Evolutionary conservation across 2,888 invertebrate genomes (phyloP), one percentile per base, ranked within the genome.

Genomic region (Lepeophtheirus nordmannii): DNA sequence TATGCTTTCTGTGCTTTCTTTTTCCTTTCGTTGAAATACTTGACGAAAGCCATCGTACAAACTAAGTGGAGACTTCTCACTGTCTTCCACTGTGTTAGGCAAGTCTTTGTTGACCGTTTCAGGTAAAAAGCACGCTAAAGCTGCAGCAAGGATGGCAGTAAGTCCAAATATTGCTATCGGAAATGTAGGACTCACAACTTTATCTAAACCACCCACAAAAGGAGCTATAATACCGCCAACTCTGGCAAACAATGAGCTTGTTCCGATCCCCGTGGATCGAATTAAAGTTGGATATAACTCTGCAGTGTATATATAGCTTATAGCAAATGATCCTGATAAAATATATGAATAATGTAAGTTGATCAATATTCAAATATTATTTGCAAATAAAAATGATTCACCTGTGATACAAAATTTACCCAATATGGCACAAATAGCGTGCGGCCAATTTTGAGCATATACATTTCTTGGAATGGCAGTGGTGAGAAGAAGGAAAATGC

Each of bases 391-490:
- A n/a, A 11, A 5, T 14, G 2, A 1, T 22, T 60, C 22, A 60
- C 60, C 60, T 30, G 60, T 60, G 14, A 60, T 60, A 11, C 30
- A 38, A 7, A 60, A 38, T 37, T 60, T 60, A 10, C 60, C 60
- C 11, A 60, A 38, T 11, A 60, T 37, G 60, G 60, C 60, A 17
- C 30, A 60, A 9, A 60, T 23, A 60, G 39, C 60, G 1, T 37
- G 23, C 9, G 60, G 60, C 60, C 60, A 60, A 14, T 60, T 60
- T 8, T 60, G 7, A 10, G 60, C 60, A 37, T 37, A 60, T 23
- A 57, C 57, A n/a, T 60, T 38, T 10, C 60, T 20, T 22, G 60
- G 60, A 23, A 60, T 60, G 37, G 60, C 23, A 60, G 39, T 60
- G 10, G 60, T 60, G 14, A 17, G 23, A 38, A 60, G 39, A 30